Percentiles rank a stretch among this genome's conserved stretches.
Evolutionary conservation across 2,797 vertebrate species (phyloP).

Genomic region (Thripadectes ignobilis): DNA sequence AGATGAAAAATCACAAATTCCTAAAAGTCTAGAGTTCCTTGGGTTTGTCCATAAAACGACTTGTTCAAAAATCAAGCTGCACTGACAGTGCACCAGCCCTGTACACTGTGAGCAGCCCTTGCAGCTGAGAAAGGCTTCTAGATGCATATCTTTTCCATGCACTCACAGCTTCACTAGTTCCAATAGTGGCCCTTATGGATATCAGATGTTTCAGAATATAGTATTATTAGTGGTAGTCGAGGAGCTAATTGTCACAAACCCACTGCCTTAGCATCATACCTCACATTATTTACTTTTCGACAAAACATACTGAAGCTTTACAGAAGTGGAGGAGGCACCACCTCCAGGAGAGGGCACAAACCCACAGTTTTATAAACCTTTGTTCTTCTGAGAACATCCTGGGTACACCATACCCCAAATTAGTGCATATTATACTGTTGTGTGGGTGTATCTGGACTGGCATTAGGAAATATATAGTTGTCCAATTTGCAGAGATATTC

Average conservation of each 20-base stretch:
- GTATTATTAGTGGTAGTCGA: background rate
- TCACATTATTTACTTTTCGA: background rate
- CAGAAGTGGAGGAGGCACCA: background rate
- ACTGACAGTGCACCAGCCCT: background rate
- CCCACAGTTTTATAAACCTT: background rate
- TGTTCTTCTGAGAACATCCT: background rate
- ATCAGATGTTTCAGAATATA: background rate
- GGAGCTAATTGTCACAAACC: background rate
- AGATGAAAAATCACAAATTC: background rate
- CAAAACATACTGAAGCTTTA: background rate
- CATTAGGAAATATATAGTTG: background rate
- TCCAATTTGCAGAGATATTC: background rate
- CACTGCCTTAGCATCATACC: background rate
- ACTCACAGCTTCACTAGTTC: background rate
- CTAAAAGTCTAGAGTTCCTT: background rate
- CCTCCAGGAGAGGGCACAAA: background rate
- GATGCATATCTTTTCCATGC: background rate
- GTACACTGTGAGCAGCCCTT: background rate
- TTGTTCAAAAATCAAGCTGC: background rate
- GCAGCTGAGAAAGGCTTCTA: background rate
- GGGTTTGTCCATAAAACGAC: background rate
- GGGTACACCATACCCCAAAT: background rate
- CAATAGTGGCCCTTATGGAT: background rate
- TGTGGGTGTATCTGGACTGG: background rate
- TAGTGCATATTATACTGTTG: background rate